Conservation (phyloP, 1,140 invertebrate species). For the Solenopsis invicta region DNA sequence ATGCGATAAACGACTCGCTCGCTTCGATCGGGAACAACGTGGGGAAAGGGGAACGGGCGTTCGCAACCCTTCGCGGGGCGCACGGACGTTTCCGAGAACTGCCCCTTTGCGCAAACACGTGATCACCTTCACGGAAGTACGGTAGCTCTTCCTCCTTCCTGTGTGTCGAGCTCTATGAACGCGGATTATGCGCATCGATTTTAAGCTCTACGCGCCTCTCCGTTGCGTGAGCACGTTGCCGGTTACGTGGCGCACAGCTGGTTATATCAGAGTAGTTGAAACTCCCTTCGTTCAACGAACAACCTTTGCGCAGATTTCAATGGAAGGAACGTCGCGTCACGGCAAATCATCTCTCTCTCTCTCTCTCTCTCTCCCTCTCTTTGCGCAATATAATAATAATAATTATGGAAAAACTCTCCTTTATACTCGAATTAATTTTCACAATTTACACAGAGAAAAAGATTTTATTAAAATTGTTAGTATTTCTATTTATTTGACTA, state of each 20-base stretch:
- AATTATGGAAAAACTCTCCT: neutral
- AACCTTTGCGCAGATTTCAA: neutral
- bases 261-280: neutral
- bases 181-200: conserved; percentile 44
- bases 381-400: neutral
- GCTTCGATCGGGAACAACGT: conserved; percentile 27
- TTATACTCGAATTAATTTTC: neutral
- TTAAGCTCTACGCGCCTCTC: conserved; percentile 1
- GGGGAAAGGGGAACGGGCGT: conserved; percentile 7
- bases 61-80: conserved; percentile 30
- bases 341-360: neutral
- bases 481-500: no score
- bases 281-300: neutral
- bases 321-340: neutral
- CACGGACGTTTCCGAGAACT: conserved; percentile 30
- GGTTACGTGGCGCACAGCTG: neutral
- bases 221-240: neutral
- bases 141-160: conserved; percentile 40
- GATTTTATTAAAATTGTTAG: no score
- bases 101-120: conserved; percentile 33
- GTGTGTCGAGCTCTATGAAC: neutral
- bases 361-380: no score
- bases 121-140: conserved; percentile 52
- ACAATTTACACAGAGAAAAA: no score
- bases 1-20: conserved; percentile 50